Evolutionary conservation across 1,140 invertebrate species (phyloP), one percentile per base, ranked within the genome.

Genomic region (Drosophila pandora): DNA sequence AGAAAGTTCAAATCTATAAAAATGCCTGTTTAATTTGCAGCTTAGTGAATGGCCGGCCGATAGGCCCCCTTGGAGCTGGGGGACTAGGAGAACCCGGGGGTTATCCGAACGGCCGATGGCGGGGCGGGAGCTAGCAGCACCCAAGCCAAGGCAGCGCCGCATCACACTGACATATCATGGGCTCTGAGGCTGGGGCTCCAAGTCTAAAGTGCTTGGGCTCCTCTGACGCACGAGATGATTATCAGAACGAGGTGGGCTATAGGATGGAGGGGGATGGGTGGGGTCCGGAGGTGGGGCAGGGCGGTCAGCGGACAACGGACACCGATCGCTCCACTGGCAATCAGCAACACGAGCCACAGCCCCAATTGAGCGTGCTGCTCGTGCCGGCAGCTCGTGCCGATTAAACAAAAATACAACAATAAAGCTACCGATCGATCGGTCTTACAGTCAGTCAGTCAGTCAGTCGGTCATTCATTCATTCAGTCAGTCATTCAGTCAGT

Each of bases 221-320:
- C 88, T 83, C 83, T 87, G 83, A 87, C 83, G 83, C 83, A 87
- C 83, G 83, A 88, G 83, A 87, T 87, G 83, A 87, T 87, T 87
- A 87, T 87, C 83, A 76, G 50, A 45, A 23, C 48, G 63, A 43
- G 34, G 17, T 23, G 50, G 50, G 17, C 25, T 21, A 9, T 28
- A 37, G 22, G 30, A 9, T 39, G 41, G 7, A 28, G 53, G 41
- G 30, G 22, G 13, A 28, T 48, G 25, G 32, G n/a, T 22, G 28
- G 28, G 50, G 37, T 48, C 55, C 13, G 32, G 22, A 21, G 45
- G 49, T 39, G 55, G 58, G 56, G 43, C 39, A 70, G 39, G 28
- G 30, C 37, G 48, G 28, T 30, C 45, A 22, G 64, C 37, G 52
- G 30, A 23, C 57, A 49, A 13, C n/a, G 52, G 17, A 10, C 22